These are phyloP conservation scores for Eunapius fragilis DNA, from an alignment of 37 sponge, comb jelly and placozoan species.

Conservation along the genomic window DNA sequence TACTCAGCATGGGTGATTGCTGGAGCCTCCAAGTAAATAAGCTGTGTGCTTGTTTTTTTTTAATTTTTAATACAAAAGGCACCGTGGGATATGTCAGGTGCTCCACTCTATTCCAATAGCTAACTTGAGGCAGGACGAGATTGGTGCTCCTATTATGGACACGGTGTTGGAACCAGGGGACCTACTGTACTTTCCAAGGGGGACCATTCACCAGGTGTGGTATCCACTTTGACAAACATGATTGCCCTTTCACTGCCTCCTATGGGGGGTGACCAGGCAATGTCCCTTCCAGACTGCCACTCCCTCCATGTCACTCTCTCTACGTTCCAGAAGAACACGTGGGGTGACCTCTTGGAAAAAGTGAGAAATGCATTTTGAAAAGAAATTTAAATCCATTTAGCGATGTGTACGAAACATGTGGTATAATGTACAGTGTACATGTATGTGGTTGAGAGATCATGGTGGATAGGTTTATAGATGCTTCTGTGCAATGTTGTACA, in stretches of 20 bases:
- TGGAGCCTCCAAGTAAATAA: too few species aligned
- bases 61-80: too few species aligned
- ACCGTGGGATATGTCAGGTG: too few species aligned
- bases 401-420: too few species aligned
- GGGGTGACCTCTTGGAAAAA: slow-evolving; percentile 87
- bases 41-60: too few species aligned
- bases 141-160: slow-evolving; percentile 85
- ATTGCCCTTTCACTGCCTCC: neutral
- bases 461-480: too few species aligned
- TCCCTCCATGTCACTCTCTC: slow-evolving; percentile 95
- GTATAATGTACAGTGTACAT: too few species aligned
- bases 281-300: slow-evolving; percentile 75
- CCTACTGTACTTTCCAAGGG: slow-evolving; percentile 96
- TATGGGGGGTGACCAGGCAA: slow-evolving; percentile 62
- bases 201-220: slow-evolving; percentile 90
- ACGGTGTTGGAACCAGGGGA: slow-evolving; percentile 87
- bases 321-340: slow-evolving; percentile 91
- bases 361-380: too few species aligned
- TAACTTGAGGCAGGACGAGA: slow-evolving; percentile 77
- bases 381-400: too few species aligned
- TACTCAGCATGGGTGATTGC: too few species aligned
- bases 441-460: too few species aligned
- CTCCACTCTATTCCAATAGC: slow-evolving; percentile 14
- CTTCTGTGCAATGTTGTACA: too few species aligned
- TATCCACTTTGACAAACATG: neutral